Conservation (phyloP, 2,888 invertebrate genomes). For the Tachystola acroxantha region DNA sequence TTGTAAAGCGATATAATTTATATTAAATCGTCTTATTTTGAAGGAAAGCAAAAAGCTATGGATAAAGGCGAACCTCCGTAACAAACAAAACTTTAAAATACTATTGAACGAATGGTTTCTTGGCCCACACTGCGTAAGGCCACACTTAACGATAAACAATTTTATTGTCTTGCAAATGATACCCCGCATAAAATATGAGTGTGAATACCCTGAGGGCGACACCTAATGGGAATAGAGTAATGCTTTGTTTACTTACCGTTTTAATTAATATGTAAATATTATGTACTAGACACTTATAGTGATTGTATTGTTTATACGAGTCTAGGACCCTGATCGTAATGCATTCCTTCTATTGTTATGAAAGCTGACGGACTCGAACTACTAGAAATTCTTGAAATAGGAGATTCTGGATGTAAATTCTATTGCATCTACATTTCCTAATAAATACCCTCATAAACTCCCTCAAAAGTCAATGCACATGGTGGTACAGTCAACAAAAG, state of each 20-base stretch:
- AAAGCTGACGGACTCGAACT: no score
- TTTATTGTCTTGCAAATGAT: neutral
- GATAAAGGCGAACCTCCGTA: no score
- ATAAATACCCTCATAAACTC: no score
- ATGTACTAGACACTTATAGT: no score
- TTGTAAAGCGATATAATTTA: no score
- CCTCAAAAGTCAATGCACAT: neutral
- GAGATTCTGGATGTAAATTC: neutral
- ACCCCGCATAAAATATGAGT: neutral
- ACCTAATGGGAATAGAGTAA: conserved; percentile 12
- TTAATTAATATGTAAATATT: conserved; percentile 18
- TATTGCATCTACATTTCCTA: no score
- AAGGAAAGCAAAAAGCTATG: no score
- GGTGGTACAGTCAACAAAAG: conserved; percentile 10
- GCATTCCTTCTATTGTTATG: conserved; percentile 1
- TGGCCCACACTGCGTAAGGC: no score
- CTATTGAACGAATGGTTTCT: no score
- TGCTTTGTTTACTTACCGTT: conserved; percentile 18
- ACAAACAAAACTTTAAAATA: no score
- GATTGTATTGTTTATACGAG: conserved; percentile 10
- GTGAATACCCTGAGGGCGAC: conserved; percentile 21
- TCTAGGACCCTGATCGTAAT: conserved; percentile 5
- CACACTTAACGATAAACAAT: neutral
- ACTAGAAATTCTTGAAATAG: neutral
- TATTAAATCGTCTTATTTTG: no score